Base-by-base conservation (phyloP, 2,797 vertebrate genomes). In the Coregonus suidteri region DNA sequence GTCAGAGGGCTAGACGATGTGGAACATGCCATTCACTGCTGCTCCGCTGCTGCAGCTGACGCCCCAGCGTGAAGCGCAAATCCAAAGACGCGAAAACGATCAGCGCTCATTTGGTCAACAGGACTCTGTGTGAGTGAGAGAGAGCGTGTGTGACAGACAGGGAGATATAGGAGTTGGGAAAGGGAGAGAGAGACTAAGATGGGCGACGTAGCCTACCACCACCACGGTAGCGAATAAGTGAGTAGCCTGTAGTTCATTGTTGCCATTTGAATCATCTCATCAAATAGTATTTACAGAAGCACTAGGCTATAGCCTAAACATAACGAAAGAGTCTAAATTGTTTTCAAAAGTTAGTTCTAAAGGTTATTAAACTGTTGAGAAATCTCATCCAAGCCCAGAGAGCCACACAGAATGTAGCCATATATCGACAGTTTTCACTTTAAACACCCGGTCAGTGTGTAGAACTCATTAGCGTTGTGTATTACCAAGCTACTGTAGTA, bases 11-110 rank as follows among this genome's bases (percentile, higher is more conserved):
- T 65, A 73, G 83, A 74, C 86, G 79, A 76, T 72, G 79, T 83
- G 84, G 79, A 88, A 86, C 81, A 82, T 79, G 75, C 82, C 77
- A 84, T 83, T 77, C 35, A 88, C 76, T 90, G 88, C 81, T 82
- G 86, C 85, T 74, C 82, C 83, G 87, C 86, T 74, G 89, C 88
- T 77, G 84, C 90, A 87, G 87, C 90, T 68, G 89, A 76, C 86
- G 86, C 84, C 78, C 87, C 85, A 75, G 76, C 81, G 85, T 87
- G 89, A 37, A 74, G 53, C 30, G 72, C 54, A 73, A 76, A 75
- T 77, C 71, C 78, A 37, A 62, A 79, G 62, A 56, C 18, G 56
- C 51, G 75, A 51, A 56, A 75, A 66, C 47, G 41, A 73, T 59
- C 77, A 15, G 31, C 6, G 25, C 51, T 37, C 70, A 73, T 74